Conservation (phyloP, 2,888 invertebrate genomes). For the Drosophila mercatorum region DNA sequence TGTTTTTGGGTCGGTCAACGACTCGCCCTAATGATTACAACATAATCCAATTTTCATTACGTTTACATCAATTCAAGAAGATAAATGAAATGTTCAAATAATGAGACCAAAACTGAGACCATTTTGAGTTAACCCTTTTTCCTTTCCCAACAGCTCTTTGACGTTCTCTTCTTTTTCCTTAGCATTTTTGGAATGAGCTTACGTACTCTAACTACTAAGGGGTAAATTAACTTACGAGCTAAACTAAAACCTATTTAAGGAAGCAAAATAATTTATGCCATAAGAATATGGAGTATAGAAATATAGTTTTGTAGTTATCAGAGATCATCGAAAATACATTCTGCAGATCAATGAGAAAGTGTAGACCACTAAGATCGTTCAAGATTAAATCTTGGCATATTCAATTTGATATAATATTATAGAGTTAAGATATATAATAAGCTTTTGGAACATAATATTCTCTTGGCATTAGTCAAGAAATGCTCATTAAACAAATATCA, state of each 20-base stretch:
- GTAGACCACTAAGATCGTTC: no score
- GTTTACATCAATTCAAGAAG: constrained; percentile 72
- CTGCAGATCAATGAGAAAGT: neutral
- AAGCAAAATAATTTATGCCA: neutral
- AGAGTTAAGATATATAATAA: no score
- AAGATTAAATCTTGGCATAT: no score
- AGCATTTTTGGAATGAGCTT: constrained; percentile 22
- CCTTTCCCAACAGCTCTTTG: constrained; percentile 40
- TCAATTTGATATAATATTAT: no score
- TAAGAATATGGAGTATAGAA: neutral
- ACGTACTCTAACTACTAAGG: constrained; percentile 20
- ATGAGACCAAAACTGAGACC: constrained; percentile 57
- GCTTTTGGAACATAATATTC: no score
- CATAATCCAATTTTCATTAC: constrained; percentile 77
- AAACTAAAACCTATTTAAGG: neutral
- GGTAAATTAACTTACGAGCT: neutral
- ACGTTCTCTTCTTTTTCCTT: constrained; percentile 27
- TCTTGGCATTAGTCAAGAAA: neutral
- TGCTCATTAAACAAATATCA: neutral
- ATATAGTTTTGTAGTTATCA: neutral
- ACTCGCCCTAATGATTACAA: constrained; percentile 65
- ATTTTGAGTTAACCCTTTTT: constrained; percentile 63
- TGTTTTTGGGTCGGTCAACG: constrained; percentile 32
- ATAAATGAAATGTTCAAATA: constrained; percentile 78
- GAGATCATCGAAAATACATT: no score